phyloP scores from a whole-genome alignment of 2,888 invertebrate species.

The Anoncus sp. region DNA sequence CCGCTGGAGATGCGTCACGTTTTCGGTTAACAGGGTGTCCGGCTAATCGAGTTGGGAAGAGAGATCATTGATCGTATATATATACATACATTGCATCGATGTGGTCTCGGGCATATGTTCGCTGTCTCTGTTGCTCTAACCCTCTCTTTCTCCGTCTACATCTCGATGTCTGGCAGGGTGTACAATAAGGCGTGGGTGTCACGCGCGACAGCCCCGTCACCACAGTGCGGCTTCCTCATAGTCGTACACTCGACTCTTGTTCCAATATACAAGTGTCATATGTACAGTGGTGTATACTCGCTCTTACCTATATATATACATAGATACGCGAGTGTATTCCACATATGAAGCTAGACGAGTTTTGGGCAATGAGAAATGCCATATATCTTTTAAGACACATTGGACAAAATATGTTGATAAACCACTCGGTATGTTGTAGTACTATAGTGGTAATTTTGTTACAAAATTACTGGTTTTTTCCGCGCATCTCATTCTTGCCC shows the following conservation, averaged over 20 bases:
- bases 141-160: constrained; percentile 6
- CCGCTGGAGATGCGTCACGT: constrained; percentile 63
- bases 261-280: neutral
- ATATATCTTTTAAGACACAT: too few relatives aligned
- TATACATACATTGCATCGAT: constrained; percentile 30
- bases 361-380: too few relatives aligned
- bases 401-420: too few relatives aligned
- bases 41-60: constrained; percentile 62
- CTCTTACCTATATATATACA: too few relatives aligned
- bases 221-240: constrained; percentile 20
- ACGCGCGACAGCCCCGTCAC: constrained; percentile 36
- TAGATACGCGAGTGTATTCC: too few relatives aligned
- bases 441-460: too few relatives aligned
- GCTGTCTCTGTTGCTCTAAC: neutral
- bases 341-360: too few relatives aligned
- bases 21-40: constrained; percentile 63
- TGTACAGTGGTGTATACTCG: too few relatives aligned
- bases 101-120: constrained; percentile 30
- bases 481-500: too few relatives aligned
- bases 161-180: constrained; percentile 38
- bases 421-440: too few relatives aligned
- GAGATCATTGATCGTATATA: constrained; percentile 57
- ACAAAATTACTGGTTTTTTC: too few relatives aligned
- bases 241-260: constrained; percentile 23
- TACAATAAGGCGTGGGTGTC: constrained; percentile 53